A percentile compares a stretch with the other conserved stretches of the same genome.
These are phyloP conservation scores for Drosophila aldrichi DNA, from an alignment of 2,888 invertebrate species.

Conservation along the genomic window DNA sequence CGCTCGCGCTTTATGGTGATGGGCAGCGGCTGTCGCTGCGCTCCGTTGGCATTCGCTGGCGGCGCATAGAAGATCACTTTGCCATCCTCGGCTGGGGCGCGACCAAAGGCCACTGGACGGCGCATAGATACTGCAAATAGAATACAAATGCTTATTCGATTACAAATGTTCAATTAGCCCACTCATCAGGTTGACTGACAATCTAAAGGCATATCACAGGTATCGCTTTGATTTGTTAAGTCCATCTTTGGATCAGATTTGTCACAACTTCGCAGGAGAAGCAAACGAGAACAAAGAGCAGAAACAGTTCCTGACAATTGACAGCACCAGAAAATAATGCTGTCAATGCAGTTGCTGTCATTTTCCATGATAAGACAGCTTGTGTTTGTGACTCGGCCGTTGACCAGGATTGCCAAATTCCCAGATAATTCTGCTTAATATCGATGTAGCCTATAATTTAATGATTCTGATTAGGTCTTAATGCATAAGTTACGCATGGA, in stretches of 20 bases:
- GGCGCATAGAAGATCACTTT: constrained; percentile 85
- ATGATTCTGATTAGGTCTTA: neutral
- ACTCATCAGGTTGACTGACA: constrained; percentile 29
- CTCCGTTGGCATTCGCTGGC: constrained; percentile 78
- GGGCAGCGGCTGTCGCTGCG: constrained; percentile 51
- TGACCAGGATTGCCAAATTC: constrained; percentile 17
- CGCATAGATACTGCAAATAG: constrained; percentile 68
- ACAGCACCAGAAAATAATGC: neutral
- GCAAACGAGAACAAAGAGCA: neutral
- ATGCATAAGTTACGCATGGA: neutral
- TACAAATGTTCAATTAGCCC: neutral
- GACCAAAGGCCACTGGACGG: constrained; percentile 76
- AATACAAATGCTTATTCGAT: constrained; percentile 25
- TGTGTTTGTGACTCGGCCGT: neutral
- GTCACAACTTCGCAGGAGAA: neutral
- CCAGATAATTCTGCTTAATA: neutral
- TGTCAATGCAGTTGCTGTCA: constrained; percentile 17
- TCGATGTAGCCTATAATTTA: neutral
- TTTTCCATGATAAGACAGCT: neutral
- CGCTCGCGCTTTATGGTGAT: constrained; percentile 63
- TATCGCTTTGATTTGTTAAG: neutral
- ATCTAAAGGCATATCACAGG: constrained; percentile 25
- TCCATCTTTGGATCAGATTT: neutral
- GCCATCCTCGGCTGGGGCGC: constrained; percentile 78
- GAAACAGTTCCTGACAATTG: neutral